Percentiles rank a stretch among this genome's conserved stretches.
phyloP scores from a whole-genome alignment of 2,888 invertebrate genomes.

The Oscheius sp. region DNA sequence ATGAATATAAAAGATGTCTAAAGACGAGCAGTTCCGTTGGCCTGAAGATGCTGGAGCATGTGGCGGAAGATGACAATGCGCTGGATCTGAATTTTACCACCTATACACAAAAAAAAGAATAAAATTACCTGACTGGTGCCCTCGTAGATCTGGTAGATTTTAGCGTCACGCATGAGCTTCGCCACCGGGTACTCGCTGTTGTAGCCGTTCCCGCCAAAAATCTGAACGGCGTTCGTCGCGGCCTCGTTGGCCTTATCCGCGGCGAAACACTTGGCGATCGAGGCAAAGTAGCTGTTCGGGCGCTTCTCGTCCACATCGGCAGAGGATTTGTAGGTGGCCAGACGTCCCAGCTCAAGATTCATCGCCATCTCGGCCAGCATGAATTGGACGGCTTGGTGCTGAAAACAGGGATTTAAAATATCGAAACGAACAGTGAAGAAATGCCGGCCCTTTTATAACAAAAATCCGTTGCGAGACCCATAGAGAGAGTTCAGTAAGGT shows the following conservation, averaged over 20 bases:
- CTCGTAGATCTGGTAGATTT: slow-evolving; percentile 98
- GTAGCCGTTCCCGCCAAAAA: slow-evolving; percentile 77
- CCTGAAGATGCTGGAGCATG: no score
- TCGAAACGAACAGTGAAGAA: no score
- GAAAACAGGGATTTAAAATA: slow-evolving; percentile 31
- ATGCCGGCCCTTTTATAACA: no score
- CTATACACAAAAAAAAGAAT: no score
- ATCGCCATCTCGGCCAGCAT: slow-evolving; percentile 95
- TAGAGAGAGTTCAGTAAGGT: no score
- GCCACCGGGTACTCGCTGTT: slow-evolving; percentile 97
- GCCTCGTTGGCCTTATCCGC: slow-evolving; percentile 93
- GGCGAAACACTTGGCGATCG: slow-evolving; percentile 93
- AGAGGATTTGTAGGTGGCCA: slow-evolving; percentile 87
- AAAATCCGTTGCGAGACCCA: no score
- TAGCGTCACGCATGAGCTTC: slow-evolving; percentile 98
- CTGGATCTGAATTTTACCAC: no score
- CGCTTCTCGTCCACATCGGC: slow-evolving; percentile 84
- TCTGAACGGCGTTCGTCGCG: slow-evolving; percentile 88
- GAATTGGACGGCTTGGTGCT: slow-evolving; percentile 87
- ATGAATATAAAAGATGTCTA: no score
- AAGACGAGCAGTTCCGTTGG: no score
- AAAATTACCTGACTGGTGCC: slow-evolving; percentile 77
- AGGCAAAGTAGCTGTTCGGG: slow-evolving; percentile 81
- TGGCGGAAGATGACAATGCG: no score
- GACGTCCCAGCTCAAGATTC: slow-evolving; percentile 86